phyloP scores from a whole-genome alignment of 2,888 invertebrate genomes.

The Agonopterix arenella region DNA sequence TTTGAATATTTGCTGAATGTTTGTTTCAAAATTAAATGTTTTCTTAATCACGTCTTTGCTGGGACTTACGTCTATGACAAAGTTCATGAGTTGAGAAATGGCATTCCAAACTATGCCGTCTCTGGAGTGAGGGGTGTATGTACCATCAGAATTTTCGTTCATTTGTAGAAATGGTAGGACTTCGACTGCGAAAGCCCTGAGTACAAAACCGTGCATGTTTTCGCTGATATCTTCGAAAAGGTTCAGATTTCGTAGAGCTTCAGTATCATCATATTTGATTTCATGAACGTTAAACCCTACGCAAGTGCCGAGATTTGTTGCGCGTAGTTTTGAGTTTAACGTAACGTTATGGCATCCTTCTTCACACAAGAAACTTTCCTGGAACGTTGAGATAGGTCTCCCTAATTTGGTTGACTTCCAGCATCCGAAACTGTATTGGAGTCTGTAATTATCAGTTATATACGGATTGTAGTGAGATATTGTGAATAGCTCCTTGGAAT shows the following conservation, averaged over 20 bases:
- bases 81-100: slow-evolving; percentile 49
- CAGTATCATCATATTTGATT: slow-evolving; percentile 23
- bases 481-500: slow-evolving; percentile 20
- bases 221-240: slow-evolving; percentile 46
- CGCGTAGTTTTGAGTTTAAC: slow-evolving; percentile 33
- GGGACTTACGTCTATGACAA: slow-evolving; percentile 44
- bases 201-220: slow-evolving; percentile 44
- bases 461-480: slow-evolving; percentile 44
- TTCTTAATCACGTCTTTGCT: slow-evolving; percentile 26
- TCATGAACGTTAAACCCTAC: slow-evolving; percentile 35
- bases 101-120: slow-evolving; percentile 58
- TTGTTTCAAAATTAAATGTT: slow-evolving; percentile 44
- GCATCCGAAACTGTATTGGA: slow-evolving; percentile 40
- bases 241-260: slow-evolving; percentile 15
- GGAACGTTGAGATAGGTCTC: slow-evolving; percentile 32
- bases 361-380: slow-evolving; percentile 40
- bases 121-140: slow-evolving; percentile 33
- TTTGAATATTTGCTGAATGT: slow-evolving; percentile 40
- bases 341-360: slow-evolving; percentile 44
- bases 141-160: slow-evolving; percentile 29
- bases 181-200: slow-evolving; percentile 35
- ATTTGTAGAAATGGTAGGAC: slow-evolving; percentile 43
- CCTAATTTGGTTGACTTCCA: slow-evolving; percentile 41
- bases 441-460: slow-evolving; percentile 28
- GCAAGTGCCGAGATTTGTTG: slow-evolving; percentile 47